phyloP scores from a whole-genome alignment of 2,888 invertebrate species.

The Teinopalpus imperialis region DNA sequence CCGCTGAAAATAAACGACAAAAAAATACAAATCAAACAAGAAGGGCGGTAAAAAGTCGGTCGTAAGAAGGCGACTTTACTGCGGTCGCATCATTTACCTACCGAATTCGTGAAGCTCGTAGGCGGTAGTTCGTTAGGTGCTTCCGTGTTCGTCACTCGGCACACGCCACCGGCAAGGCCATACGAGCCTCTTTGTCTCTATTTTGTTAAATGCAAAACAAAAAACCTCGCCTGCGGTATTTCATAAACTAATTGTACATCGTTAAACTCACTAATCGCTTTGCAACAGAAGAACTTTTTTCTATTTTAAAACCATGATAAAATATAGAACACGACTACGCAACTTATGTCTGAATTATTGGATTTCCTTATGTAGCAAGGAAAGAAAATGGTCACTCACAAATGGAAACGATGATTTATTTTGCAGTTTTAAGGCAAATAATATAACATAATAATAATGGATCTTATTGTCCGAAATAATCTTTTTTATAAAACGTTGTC shows the following conservation, averaged over 20 bases:
- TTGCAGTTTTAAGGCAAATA: too few relatives aligned
- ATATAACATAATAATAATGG: too few relatives aligned
- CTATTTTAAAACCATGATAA: too few relatives aligned
- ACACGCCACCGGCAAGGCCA: constrained; percentile 64
- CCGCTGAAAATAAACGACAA: constrained; percentile 4
- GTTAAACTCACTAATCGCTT: constrained; percentile 2
- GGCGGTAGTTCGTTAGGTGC: constrained; percentile 65
- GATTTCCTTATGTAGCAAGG: too few relatives aligned
- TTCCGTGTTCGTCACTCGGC: constrained; percentile 50
- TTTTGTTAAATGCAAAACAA: constrained; percentile 44
- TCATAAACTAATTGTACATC: constrained; percentile 7
- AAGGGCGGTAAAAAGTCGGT: constrained; percentile 18
- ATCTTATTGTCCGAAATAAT: too few relatives aligned
- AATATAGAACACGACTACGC: too few relatives aligned
- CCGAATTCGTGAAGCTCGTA: constrained; percentile 64
- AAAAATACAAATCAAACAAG: constrained; percentile 7
- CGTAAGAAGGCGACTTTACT: constrained; percentile 5
- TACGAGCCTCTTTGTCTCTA: constrained; percentile 76
- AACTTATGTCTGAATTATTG: too few relatives aligned
- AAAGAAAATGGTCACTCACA: too few relatives aligned
- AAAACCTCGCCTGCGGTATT: constrained; percentile 30
- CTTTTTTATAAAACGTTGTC: too few relatives aligned
- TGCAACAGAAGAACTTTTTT: not conserved
- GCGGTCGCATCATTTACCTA: constrained; percentile 29
- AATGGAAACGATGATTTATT: too few relatives aligned